Base-by-base conservation (phyloP, 1,140 invertebrate species). In the Drosophila arizonae region DNA sequence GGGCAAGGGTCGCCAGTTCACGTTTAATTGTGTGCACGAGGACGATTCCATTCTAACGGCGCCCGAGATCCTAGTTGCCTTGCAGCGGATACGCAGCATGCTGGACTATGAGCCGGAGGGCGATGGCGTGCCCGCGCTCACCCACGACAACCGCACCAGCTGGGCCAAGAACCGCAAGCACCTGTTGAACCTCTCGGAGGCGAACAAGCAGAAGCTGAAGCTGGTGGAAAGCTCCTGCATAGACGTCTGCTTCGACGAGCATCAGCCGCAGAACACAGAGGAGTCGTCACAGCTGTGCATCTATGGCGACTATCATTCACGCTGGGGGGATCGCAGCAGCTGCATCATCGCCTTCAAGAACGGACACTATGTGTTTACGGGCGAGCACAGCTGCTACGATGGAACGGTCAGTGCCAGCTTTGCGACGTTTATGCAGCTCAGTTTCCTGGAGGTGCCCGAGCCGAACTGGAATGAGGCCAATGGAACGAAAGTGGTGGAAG, bases 141-240 rank as follows among this genome's bases (percentile, higher is more conserved):
- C 95, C 3, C 94, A 95, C 63, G 94, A 93, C 46, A 93, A 96
- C 52, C 91, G 94, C 3, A 92, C 93, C 21, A 90, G 90, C 0
- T 95, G 95, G 95, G 94, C 95, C 15, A 92, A 92, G 78, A 92
- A 92, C 66, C 79, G 92, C n/a, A 89, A 93, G 52, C 93, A 91
- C 68, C 43, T 93, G 4, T 65, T 76, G 48, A 95, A 95, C 77
- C 79, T 92, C 8, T 93, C 91, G 11, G 93, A 93, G 3, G 90
- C 93, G 24, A 96, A 96, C 87, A 93, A 92, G 79, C 89, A 93
- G 30, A 94, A 93, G 5, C 88, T 96, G 3, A 92, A 93, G 71
- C 91, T 93, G 30, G 94, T 96, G 72, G 95, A 96, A 90, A 94
- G 93, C 84, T 93, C 94, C 63, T 93, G 93, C 50, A 94, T 95